These are phyloP conservation scores for Parnassius orleans DNA, from an alignment of 2,888 invertebrate genomes.

Conservation along the genomic window DNA sequence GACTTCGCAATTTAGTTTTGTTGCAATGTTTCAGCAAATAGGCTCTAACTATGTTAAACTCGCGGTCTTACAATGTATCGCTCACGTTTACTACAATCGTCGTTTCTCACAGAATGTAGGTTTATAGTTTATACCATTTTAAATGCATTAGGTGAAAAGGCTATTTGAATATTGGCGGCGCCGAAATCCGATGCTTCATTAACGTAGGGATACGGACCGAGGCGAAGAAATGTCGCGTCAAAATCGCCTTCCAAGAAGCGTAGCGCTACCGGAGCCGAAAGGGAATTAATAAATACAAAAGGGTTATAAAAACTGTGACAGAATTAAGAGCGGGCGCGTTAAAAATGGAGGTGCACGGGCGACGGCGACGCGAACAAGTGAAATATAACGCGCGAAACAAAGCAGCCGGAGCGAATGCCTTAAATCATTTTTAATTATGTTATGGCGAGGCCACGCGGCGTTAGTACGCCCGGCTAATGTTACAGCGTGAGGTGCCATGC, in stretches of 20 bases:
- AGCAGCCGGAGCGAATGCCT: conserved; percentile 81
- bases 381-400: conserved; percentile 81
- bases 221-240: conserved; percentile 76
- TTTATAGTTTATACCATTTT: conserved; percentile 9
- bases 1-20: conserved; percentile 26
- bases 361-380: conserved; percentile 77
- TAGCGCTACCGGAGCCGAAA: conserved; percentile 78
- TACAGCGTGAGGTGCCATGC: conserved; percentile 51
- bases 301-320: conserved; percentile 79
- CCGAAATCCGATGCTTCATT: conserved; percentile 77
- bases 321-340: conserved; percentile 78
- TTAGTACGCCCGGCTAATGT: conserved; percentile 54
- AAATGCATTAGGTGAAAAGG: conserved; percentile 7
- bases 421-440: conserved; percentile 82
- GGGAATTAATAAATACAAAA: conserved; percentile 79
- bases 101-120: conserved; percentile 3
- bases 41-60: conserved; percentile 21
- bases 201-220: conserved; percentile 66
- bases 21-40: conserved; percentile 21
- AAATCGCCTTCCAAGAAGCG: conserved; percentile 75
- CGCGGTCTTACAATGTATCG: conserved; percentile 20
- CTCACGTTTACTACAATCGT: conserved; percentile 10
- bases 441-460: conserved; percentile 66
- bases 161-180: conserved; percentile 42
- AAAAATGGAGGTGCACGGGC: conserved; percentile 66